Evolutionary conservation across 2,888 invertebrate species (phyloP).

Genomic region (Liodrosophila aerea): DNA sequence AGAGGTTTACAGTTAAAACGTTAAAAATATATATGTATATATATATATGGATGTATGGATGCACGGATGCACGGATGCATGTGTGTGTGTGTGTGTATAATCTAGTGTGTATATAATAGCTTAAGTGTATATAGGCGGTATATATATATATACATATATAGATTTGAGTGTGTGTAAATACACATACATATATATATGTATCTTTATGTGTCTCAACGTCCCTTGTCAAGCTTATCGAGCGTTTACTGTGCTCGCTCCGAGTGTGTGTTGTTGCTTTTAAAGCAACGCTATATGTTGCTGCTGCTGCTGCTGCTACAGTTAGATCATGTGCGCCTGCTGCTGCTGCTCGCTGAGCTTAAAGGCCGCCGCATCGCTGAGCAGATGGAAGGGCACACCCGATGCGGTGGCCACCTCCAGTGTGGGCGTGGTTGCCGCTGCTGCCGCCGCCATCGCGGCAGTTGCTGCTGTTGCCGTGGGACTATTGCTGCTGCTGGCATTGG

Average conservation of each 20-base stretch:
- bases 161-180: neutral
- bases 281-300: neutral
- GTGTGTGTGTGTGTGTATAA: too few species aligned
- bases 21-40: constrained; percentile 21
- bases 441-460: neutral
- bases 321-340: constrained; percentile 69
- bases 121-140: too few species aligned
- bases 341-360: constrained; percentile 67
- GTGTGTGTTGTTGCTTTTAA: neutral
- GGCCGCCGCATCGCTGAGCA: constrained; percentile 69
- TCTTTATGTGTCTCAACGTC: neutral
- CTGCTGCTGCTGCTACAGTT: constrained; percentile 32
- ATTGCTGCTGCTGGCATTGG: constrained; percentile 16
- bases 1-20: too few species aligned
- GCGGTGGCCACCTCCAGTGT: constrained; percentile 56
- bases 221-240: constrained; percentile 1
- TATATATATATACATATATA: constrained; percentile 1
- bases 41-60: neutral
- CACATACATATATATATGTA: constrained; percentile 3
- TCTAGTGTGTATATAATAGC: too few species aligned
- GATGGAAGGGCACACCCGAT: constrained; percentile 61
- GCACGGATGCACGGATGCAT: too few species aligned
- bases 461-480: constrained; percentile 13
- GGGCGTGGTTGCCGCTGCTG: constrained; percentile 15
- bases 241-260: neutral